Conservation (phyloP, 1,140 invertebrate species). For the Berghia stephanieae region DNA sequence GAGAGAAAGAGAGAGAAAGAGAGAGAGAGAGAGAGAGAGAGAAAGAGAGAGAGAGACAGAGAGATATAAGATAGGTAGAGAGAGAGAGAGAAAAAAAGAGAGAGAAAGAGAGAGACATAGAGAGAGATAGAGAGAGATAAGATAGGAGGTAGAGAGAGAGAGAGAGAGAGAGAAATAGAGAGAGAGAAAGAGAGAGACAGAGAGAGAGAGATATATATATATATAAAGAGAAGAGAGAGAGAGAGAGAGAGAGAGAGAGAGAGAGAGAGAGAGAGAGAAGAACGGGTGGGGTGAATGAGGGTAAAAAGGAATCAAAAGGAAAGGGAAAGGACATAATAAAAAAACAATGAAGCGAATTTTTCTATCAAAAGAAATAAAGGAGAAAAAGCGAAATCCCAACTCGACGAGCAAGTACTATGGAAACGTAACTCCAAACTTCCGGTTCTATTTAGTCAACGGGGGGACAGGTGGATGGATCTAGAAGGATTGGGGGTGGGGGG, state of each 20-base stretch:
- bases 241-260: background rate
- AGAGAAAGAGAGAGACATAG: conserved; percentile 11
- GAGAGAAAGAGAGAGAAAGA: background rate
- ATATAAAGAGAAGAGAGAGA: too few species aligned
- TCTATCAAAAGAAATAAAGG: too few species aligned
- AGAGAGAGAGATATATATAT: background rate
- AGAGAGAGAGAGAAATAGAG: background rate
- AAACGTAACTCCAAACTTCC: too few species aligned
- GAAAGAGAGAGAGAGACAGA: background rate
- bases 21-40: background rate
- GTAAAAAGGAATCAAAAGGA: background rate
- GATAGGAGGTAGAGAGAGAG: background rate
- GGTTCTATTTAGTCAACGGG: too few species aligned
- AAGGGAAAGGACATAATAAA: background rate
- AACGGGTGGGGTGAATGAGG: background rate
- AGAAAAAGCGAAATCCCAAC: too few species aligned
- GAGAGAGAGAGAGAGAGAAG: background rate
- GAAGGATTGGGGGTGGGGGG: background rate
- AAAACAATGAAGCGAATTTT: background rate
- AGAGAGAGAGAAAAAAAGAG: background rate
- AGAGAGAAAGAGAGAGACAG: background rate
- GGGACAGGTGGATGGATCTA: too few species aligned
- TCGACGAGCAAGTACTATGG: too few species aligned
- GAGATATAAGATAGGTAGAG: background rate
- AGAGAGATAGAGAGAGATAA: background rate